A percentile compares a stretch with the other conserved stretches of the same genome.
phyloP scores from a whole-genome alignment of 1,140 invertebrate genomes.

The Ceratitis capitata region DNA sequence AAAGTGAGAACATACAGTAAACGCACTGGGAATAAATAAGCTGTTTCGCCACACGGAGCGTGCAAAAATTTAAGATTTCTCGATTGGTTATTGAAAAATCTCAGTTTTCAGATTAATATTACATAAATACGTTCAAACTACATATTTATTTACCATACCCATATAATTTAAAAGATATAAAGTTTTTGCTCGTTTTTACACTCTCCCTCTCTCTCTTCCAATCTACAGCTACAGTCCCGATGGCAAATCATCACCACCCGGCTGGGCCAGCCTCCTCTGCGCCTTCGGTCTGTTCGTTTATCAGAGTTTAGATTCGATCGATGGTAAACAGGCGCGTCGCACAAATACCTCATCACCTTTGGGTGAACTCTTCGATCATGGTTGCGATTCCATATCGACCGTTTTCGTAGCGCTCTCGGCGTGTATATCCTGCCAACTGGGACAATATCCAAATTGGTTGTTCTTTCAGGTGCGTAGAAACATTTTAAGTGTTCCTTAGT shows the following conservation, averaged over 20 bases:
- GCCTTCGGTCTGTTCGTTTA: slow-evolving; percentile 96
- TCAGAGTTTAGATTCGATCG: slow-evolving; percentile 98
- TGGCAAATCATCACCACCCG: slow-evolving; percentile 78
- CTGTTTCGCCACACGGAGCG: no score
- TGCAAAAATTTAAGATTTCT: no score
- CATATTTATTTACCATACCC: no score
- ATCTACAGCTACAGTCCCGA: slow-evolving; percentile 72
- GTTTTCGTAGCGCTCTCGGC: slow-evolving; percentile 96
- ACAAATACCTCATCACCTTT: slow-evolving; percentile 92
- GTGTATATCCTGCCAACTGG: slow-evolving; percentile 90
- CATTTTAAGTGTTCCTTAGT: not conserved
- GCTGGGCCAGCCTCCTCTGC: slow-evolving; percentile 92
- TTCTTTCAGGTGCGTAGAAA: slow-evolving; percentile 79
- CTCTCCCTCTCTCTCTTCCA: not conserved
- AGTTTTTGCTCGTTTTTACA: no score
- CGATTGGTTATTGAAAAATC: no score
- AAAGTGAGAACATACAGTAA: no score
- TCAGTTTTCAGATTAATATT: no score
- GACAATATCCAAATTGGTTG: slow-evolving; percentile 90
- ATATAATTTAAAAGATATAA: no score
- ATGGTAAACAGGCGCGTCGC: slow-evolving; percentile 98
- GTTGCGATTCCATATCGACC: slow-evolving; percentile 96
- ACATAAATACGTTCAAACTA: no score
- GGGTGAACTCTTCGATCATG: slow-evolving; percentile 99
- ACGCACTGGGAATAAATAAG: no score